Evolutionary conservation across 2,888 invertebrate genomes (phyloP), one percentile per base, ranked within the genome.

Genomic region (Azorinus chamasolen): DNA sequence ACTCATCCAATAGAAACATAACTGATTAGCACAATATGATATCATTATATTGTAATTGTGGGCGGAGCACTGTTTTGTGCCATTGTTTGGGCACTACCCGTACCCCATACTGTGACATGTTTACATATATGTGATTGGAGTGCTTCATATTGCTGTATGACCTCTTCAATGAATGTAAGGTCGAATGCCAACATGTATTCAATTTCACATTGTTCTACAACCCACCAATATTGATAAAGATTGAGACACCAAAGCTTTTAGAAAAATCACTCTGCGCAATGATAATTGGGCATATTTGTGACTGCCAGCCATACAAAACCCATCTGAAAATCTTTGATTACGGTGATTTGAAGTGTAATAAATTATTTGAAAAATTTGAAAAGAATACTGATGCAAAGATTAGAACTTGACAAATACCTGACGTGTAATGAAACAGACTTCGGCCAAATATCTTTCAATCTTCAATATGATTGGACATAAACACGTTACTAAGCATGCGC

Each of bases 141-240:
- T 32, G 32, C 32, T 32, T 32, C 14, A 45, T 4, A 18, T 45
- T 45, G 45, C 14, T 45, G 20, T 5, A 4, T 45, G 20, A 45
- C 10, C 32, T 32, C 32, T 6, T 32, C 32, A 6, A 32, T 32
- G 32, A 32, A 32, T 32, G 32, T 10, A 45, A 58, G 80, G 73
- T 80, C 80, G 73, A 70, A 77, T 73, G 80, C 76, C 80, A 80
- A 37, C 45, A 55, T 45, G 76, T 61, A 77, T 80, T 80, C 73
- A 70, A 76, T 80, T 80, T 69, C 80, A 37, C 58, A 50, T 68
- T 76, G 76, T 72, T 69, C 76, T 54, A 51, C 57, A 66, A 69
- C 69, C 80, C 65, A 58, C 65, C 53, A 72, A 65, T 72, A 70
- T 72, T 64, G 76, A 69, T 64, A 43, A 68, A 65, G 68, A 72